Percentiles rank a stretch among this genome's conserved stretches.
phyloP scores from a whole-genome alignment of 2,888 invertebrate genomes.

The Agonopterix subpropinquella region DNA sequence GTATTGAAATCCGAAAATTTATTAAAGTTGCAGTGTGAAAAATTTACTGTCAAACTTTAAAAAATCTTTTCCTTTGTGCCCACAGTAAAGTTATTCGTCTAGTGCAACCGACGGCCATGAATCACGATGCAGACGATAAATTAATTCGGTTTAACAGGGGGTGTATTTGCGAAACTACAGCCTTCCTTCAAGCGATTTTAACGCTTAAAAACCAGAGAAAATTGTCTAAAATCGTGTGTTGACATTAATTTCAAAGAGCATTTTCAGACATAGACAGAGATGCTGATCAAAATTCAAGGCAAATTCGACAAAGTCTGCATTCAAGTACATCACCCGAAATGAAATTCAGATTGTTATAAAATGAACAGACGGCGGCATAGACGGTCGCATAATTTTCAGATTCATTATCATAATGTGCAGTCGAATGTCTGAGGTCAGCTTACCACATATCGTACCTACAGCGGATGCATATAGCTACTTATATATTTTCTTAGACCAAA shows the following conservation, averaged over 20 bases:
- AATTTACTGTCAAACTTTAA: not conserved
- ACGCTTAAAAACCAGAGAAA: slow-evolving; percentile 9
- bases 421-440: slow-evolving; percentile 58
- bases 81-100: slow-evolving; percentile 63
- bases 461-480: too few relatives aligned
- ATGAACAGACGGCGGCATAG: slow-evolving; percentile 61
- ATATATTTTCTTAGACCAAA: too few relatives aligned
- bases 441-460: not conserved
- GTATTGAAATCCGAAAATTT: not conserved
- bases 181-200: slow-evolving; percentile 22
- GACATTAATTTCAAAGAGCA: slow-evolving; percentile 19
- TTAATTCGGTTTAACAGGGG: slow-evolving; percentile 46
- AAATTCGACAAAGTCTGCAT: slow-evolving; percentile 68
- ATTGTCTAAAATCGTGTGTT: slow-evolving; percentile 23
- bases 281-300: slow-evolving; percentile 71
- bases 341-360: slow-evolving; percentile 64
- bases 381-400: slow-evolving; percentile 67
- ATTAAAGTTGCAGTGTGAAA: not conserved
- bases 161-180: slow-evolving; percentile 33
- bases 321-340: slow-evolving; percentile 60
- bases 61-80: slow-evolving; percentile 17
- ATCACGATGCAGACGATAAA: slow-evolving; percentile 62
- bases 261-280: slow-evolving; percentile 45
- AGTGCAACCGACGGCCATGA: slow-evolving; percentile 63
- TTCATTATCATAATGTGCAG: slow-evolving; percentile 72